Conservation (phyloP, 2,113 vertebrate species). For the Coturnix japonica region DNA sequence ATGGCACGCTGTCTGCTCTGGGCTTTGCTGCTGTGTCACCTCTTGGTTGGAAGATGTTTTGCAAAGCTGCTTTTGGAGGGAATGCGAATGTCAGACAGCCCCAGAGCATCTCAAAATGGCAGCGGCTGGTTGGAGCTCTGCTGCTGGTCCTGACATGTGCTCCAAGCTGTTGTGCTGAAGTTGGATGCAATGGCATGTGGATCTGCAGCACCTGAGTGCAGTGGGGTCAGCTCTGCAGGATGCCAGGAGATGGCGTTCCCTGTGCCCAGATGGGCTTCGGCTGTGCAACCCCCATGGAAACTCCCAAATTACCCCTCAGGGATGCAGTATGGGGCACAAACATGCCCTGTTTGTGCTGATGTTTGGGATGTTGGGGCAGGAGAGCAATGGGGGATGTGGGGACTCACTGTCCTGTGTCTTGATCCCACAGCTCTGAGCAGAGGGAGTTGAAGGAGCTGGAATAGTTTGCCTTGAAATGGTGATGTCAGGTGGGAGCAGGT, state of each 20-base stretch:
- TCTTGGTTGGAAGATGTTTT: not conserved
- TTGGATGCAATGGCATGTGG: fast-evolving
- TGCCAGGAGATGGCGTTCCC: no score
- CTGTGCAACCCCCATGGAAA: no score
- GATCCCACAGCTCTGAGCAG: not conserved
- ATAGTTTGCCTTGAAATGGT: not conserved
- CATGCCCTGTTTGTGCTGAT: not conserved
- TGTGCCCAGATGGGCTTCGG: no score
- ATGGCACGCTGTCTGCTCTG: fast-evolving
- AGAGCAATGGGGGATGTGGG: not conserved
- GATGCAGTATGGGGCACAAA: not conserved
- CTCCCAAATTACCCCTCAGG: no score
- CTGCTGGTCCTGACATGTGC: fast-evolving
- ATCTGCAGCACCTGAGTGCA: fast-evolving
- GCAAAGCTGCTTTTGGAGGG: not conserved
- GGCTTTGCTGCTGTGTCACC: fast-evolving
- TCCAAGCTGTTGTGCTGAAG: fast-evolving
- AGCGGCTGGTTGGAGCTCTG: fast-evolving
- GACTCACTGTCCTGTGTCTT: not conserved
- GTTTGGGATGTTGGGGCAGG: not conserved
- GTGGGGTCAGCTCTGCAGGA: no score
- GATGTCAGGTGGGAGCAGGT: not conserved
- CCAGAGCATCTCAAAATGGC: fast-evolving
- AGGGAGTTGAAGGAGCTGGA: not conserved
- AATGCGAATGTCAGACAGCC: fast-evolving